Base-by-base conservation (phyloP, 2,113 vertebrate genomes). In the Butorides virescens region DNA sequence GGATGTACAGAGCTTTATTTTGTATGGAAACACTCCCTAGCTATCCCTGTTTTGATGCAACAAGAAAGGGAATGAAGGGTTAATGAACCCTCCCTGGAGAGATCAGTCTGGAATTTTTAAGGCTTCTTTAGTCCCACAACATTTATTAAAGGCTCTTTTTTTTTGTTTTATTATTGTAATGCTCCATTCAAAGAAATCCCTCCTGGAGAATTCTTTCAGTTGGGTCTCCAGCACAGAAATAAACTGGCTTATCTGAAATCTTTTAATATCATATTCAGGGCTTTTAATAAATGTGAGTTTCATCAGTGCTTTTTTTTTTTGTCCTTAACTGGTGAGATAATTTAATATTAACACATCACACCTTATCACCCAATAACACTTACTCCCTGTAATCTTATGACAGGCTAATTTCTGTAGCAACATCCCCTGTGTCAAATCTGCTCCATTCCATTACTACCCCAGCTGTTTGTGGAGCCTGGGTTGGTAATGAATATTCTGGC, bases 331-430 rank as follows among this genome's bases (percentile, higher is more conserved):
- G 25, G 68, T 2, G 16, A 93, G 88, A 97, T 97, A 98, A 97
- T 97, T 98, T 97, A 95, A 93, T 96, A 96, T 97, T 97, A 97
- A 97, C 93, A 97, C 78, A 97, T 97, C 96, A 97, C 84, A 96
- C 95, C 96, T 97, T 98, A 96, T 97, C 96, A 90, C 93, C 97
- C 95, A 95, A 90, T 96, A 97, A 96, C 96, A 97, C 90, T 97
- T 97, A 97, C 95, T 96, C 88, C 86, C 90, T 95, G 81, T 97
- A 97, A 97, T 98, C 95, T 96, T 95, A 95, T 93, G 97, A 97
- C 97, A 98, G 96, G 70, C 95, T 97, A 97, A 97, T 97, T 98
- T 98, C 95, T 97, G 95, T 82, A 92, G 80, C 93, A 96, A 61
- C 84, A 86, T 98, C 95, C 95, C 96, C 62, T 88, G 95, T 97